phyloP scores from a whole-genome alignment of 1,140 invertebrate genomes.

The Aphidius ervi region DNA sequence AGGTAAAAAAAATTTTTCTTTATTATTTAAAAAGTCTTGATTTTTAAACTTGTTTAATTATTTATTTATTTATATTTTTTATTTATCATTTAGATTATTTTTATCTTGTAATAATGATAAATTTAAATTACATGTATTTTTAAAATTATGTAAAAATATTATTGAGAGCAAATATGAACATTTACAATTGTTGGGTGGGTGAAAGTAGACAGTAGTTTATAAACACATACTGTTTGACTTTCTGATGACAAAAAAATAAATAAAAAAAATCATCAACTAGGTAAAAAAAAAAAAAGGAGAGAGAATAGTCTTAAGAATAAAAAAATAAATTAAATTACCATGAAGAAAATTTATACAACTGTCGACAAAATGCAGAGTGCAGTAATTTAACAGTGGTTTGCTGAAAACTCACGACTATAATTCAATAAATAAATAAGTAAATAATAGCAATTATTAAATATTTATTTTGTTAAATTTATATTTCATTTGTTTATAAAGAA shows the following conservation, averaged over 20 bases:
- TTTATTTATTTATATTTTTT: neutral
- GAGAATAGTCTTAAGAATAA: neutral
- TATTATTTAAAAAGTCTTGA: no score
- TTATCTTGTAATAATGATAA: neutral
- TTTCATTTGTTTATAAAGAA: no score
- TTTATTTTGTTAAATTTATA: no score
- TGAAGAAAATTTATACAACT: neutral
- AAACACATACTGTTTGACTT: neutral
- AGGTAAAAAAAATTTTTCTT: no score
- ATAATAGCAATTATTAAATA: neutral
- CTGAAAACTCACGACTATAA: neutral
- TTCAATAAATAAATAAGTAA: neutral
- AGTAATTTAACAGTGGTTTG: constrained; percentile 5
- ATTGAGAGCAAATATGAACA: no score
- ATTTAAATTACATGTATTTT: no score
- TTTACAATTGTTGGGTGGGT: constrained; percentile 2
- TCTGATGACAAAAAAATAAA: neutral
- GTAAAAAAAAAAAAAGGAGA: neutral
- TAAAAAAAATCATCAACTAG: neutral
- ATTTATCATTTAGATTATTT: neutral
- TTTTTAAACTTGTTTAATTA: neutral
- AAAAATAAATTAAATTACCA: no score
- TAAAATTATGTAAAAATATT: no score
- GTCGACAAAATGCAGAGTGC: neutral
- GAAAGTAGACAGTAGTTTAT: neutral